A percentile compares a stretch with the other conserved stretches of the same genome.
phyloP scores from a whole-genome alignment of 2,888 invertebrate species.

The Campoplex nolae region DNA sequence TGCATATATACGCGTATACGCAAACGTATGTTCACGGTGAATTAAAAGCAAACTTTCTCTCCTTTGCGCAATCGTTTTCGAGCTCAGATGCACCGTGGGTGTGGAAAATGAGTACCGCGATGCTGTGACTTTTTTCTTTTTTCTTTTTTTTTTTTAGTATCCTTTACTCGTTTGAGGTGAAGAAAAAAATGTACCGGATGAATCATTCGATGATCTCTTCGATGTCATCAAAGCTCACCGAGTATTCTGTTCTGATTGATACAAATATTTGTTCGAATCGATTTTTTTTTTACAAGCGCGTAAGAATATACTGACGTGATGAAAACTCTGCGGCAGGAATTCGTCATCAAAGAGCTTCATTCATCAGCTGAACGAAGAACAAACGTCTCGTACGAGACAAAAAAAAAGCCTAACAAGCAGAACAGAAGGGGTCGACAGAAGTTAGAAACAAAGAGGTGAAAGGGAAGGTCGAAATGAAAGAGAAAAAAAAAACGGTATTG shows the following conservation, averaged over 20 bases:
- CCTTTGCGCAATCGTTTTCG: slow-evolving; percentile 26
- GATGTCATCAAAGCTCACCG: no score
- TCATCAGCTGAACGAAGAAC: neutral
- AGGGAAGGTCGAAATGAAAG: neutral
- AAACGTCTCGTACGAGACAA: neutral
- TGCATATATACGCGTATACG: neutral
- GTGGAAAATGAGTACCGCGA: neutral
- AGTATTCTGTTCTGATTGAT: neutral
- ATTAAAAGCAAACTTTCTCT: slow-evolving; percentile 42
- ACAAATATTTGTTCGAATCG: neutral
- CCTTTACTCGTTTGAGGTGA: neutral
- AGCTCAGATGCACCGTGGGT: slow-evolving; percentile 26
- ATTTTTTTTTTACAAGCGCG: neutral
- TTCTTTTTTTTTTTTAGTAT: neutral
- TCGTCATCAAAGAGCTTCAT: neutral
- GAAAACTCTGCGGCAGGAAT: neutral
- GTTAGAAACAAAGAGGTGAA: neutral
- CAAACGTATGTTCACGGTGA: neutral
- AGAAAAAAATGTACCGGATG: neutral
- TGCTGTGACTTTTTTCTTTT: neutral
- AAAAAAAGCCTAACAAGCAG: neutral
- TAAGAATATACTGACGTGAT: neutral
- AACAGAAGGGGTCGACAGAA: slow-evolving; percentile 3
- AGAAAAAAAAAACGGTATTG: neutral
- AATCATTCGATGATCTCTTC: neutral